Evolutionary conservation across 1,140 invertebrate genomes (phyloP), one percentile per base, ranked within the genome.

Genomic region (Linepithema humile): DNA sequence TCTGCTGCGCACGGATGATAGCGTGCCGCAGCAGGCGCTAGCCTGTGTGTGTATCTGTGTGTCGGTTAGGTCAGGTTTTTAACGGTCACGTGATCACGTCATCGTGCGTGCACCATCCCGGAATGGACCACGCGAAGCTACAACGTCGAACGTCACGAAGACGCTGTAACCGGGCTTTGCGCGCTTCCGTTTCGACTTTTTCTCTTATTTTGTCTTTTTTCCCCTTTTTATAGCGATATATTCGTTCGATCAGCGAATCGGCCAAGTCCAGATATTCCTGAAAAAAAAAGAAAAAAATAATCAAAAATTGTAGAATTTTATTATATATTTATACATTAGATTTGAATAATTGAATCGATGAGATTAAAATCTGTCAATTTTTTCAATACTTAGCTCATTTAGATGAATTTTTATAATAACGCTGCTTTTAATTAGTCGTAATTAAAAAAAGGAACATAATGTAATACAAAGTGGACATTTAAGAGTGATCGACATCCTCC

Each of bases 61-160:
- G 85, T 87, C 85, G 87, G 90, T 91, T 91, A 92, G 91, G 91
- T 93, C 91, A 92, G 90, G 91, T 91, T 92, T 92, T 90, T 92
- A 92, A 92, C 89, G 92, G 90, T 93, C 91, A 92, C 91, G 91
- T 92, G 91, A 89, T 91, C 91, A 89, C 91, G 91, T 93, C 90
- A 92, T 91, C 91, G 90, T 91, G 91, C 91, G 91, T 92, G 91
- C 87, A 85, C 80, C 85, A 82, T 74, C 57, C 69, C 78, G 88
- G 85, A 85, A 92, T 92, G 91, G 91, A 90, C 91, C 91, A 91
- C 91, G 91, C 90, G 86, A 92, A 86, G 86, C 85, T 89, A 83
- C 84, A 57, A 74, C 53, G 75, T 35, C 83, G 65, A 73, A 83
- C 86, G 87, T 89, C 87, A 89, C 87, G 87, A 85, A 85, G 75